Percentiles rank a stretch among this genome's conserved stretches.
Evolutionary conservation across 1,140 invertebrate genomes (phyloP).

Genomic region (Drosophila parabipectinata): DNA sequence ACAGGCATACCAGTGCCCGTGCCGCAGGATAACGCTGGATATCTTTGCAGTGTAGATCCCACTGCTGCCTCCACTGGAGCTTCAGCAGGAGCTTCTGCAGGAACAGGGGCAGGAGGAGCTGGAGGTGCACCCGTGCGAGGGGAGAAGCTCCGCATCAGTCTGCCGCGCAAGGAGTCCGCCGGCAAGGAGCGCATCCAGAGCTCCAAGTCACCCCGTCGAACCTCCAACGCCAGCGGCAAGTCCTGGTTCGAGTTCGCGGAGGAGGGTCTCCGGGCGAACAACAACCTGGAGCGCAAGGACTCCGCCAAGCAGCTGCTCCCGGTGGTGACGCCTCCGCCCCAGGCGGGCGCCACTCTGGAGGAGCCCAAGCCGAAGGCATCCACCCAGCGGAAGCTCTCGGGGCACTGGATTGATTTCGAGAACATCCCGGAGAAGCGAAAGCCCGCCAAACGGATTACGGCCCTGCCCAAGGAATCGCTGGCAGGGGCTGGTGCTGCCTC

Average conservation of each 20-base stretch:
- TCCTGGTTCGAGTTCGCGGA: constrained; percentile 88
- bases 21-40: constrained; percentile 52
- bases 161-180: constrained; percentile 87
- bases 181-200: constrained; percentile 72
- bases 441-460: constrained; percentile 91
- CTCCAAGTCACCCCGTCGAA: constrained; percentile 84
- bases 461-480: constrained; percentile 86
- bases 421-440: constrained; percentile 92
- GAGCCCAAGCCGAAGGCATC: constrained; percentile 64
- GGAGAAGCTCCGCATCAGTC: constrained; percentile 89
- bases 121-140: constrained; percentile 67
- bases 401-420: constrained; percentile 93
- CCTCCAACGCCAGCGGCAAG: constrained; percentile 84
- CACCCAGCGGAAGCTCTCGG: constrained; percentile 82
- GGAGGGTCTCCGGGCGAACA: constrained; percentile 84
- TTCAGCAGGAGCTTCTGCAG: constrained; percentile 1
- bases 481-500: constrained; percentile 42
- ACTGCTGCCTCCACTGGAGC: constrained; percentile 31
- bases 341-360: constrained; percentile 52
- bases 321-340: constrained; percentile 29
- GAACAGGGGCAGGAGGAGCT: neutral
- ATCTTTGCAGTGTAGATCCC: neutral
- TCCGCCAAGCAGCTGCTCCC: constrained; percentile 71
- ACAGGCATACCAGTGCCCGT: constrained; percentile 84
- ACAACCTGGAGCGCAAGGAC: constrained; percentile 76